A percentile compares a stretch with the other conserved stretches of the same genome.
Conservation (phyloP, 2,113 vertebrate genomes). For the Condylura cristata region DNA sequence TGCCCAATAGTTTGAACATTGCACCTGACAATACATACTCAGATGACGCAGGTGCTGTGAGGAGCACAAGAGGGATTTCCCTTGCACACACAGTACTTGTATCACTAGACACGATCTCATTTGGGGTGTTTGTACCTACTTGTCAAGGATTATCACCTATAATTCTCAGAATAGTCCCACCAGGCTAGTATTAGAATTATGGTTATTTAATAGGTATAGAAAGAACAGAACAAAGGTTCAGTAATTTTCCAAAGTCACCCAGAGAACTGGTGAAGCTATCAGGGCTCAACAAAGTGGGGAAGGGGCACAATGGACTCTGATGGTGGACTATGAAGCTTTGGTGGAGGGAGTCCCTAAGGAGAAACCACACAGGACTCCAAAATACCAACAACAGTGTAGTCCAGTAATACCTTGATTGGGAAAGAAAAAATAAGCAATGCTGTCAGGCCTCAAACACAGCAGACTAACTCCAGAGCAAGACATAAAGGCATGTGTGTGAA, state of each 20-base stretch:
- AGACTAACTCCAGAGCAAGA: neutral
- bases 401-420: no score
- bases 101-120: neutral
- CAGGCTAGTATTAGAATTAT: neutral
- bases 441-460: neutral
- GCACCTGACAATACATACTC: neutral
- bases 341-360: no score
- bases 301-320: no score
- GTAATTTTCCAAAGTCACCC: neutral
- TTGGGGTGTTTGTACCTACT: neutral
- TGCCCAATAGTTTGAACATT: neutral
- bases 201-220: neutral
- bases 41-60: neutral
- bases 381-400: no score
- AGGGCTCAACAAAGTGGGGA: neutral
- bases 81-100: neutral
- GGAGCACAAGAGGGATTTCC: neutral
- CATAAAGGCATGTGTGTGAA: neutral
- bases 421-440: no score
- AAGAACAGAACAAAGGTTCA: neutral
- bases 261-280: neutral
- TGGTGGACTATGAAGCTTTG: no score
- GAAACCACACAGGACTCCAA: no score
- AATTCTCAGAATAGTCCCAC: neutral
- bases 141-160: neutral